Evolutionary conservation across 2,888 invertebrate species (phyloP).

Genomic region (Cremastobaeus sp.): DNA sequence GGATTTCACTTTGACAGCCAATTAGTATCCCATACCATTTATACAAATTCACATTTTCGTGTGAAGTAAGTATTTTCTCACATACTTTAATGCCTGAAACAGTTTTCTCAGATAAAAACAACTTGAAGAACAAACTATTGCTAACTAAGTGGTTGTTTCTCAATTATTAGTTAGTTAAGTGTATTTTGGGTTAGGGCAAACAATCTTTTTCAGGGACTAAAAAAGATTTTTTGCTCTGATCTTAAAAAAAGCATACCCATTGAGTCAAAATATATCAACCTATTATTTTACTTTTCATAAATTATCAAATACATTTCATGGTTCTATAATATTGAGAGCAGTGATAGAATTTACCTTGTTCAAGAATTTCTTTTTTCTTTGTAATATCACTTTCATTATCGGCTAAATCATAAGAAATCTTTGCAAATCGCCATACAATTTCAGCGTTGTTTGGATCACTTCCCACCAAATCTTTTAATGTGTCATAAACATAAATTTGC

Average conservation of each 20-base stretch:
- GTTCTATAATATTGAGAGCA: too few species aligned
- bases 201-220: too few species aligned
- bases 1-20: constrained; percentile 82
- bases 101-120: not conserved
- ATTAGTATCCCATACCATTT: constrained; percentile 87
- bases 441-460: constrained; percentile 70
- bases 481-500: constrained; percentile 63
- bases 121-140: not conserved
- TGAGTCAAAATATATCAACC: too few species aligned
- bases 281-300: too few species aligned
- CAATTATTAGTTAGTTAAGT: not conserved
- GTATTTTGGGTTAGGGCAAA: too few species aligned
- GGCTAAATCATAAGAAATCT: constrained; percentile 69
- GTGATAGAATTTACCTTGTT: constrained; percentile 66
- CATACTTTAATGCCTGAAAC: constrained; percentile 81
- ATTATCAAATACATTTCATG: constrained; percentile 4
- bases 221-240: too few species aligned
- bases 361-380: constrained; percentile 63
- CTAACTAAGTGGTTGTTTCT: not conserved
- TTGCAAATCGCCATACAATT: constrained; percentile 74
- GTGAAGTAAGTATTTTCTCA: constrained; percentile 79
- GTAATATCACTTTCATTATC: constrained; percentile 60
- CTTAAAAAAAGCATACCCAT: too few species aligned
- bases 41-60: constrained; percentile 81
- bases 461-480: constrained; percentile 66